A percentile compares a stretch with the other conserved stretches of the same genome.
Evolutionary conservation across 1,140 invertebrate species (phyloP).

Genomic region (Catajapyx aquilonaris): DNA sequence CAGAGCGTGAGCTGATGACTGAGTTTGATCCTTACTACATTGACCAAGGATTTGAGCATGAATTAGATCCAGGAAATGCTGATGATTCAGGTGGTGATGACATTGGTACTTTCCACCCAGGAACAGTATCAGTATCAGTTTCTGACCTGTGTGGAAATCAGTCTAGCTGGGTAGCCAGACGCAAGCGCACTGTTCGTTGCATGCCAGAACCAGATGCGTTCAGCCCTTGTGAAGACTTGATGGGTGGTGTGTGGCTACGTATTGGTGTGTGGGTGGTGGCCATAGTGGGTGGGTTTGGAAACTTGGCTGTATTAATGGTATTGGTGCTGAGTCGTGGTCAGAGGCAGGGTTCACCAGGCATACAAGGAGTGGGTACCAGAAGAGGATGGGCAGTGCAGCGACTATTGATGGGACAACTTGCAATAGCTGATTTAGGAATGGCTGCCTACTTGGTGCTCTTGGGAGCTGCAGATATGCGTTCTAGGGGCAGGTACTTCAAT

Average conservation of each 20-base stretch:
- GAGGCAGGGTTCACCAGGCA: background rate
- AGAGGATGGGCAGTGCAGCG: background rate
- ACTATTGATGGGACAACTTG: background rate
- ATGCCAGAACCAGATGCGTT: slow-evolving; percentile 34
- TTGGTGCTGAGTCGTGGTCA: slow-evolving; percentile 13
- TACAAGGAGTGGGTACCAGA: background rate
- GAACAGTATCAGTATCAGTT: too few species aligned
- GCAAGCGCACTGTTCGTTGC: slow-evolving; percentile 20
- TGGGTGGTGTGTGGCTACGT: slow-evolving; percentile 23
- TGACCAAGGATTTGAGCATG: too few species aligned
- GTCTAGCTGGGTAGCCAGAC: too few species aligned
- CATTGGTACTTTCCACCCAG: too few species aligned
- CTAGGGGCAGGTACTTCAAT: background rate
- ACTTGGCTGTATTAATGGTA: slow-evolving; percentile 31
- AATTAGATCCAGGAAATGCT: too few species aligned
- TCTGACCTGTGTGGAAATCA: too few species aligned
- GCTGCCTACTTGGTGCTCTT: background rate
- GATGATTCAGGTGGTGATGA: too few species aligned
- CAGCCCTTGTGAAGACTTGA: slow-evolving; percentile 44
- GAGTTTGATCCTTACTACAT: too few species aligned
- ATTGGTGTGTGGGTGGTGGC: slow-evolving; percentile 38
- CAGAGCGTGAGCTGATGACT: too few species aligned
- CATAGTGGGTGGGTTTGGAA: slow-evolving; percentile 28
- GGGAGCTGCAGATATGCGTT: background rate
- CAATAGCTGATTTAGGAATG: background rate